Base-by-base conservation (phyloP, 2,888 invertebrate genomes). In the Phlogophora meticulosa region DNA sequence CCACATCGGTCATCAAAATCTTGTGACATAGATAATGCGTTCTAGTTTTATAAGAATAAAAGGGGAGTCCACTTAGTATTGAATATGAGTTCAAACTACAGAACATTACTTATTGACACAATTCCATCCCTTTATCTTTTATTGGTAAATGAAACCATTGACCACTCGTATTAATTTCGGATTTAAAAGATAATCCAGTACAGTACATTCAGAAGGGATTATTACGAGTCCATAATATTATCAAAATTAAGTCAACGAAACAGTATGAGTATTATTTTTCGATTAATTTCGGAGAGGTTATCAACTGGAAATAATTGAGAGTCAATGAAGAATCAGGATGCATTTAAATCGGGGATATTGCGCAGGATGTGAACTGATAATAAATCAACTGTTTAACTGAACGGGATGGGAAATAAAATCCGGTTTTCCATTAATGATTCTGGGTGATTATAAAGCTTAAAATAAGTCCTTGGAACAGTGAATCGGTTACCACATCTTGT, bases 221-320 rank as follows among this genome's bases (percentile, higher is more conserved):
- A 60, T 64, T 58, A 62, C 34, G 22, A 40, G 7, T 34, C 48
- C 24, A 48, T 10, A 36, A 74, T 38, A 45, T 66, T 63, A 46
- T 52, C 24, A 71, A 69, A 77, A 71, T 57, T 0, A 53, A 49
- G 20, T 63, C 43, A 67, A 61, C 60, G 60, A 49, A 59, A 42
- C 46, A 53, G 17, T 28, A 4, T 13, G n/a, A 46, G 43, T 43
- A 56, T 63, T 51, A 60, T 40, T 59, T 75, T 75, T 56, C 59
- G 46, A 62, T 73, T 72, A 72, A 56, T 60, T 76, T 51, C 11
- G 15, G 42, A 9, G 15, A 76, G 61, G 15, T 61, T 66, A 42
- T 57, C 53, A 51, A 32, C 22, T 22, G 42, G 22, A n/a, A 72
- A 72, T 72, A 61, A 72, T 63, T 73, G 62, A 60, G 53, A 64